Conservation (phyloP, 2,888 invertebrate species). For the Phalangium opilio region DNA sequence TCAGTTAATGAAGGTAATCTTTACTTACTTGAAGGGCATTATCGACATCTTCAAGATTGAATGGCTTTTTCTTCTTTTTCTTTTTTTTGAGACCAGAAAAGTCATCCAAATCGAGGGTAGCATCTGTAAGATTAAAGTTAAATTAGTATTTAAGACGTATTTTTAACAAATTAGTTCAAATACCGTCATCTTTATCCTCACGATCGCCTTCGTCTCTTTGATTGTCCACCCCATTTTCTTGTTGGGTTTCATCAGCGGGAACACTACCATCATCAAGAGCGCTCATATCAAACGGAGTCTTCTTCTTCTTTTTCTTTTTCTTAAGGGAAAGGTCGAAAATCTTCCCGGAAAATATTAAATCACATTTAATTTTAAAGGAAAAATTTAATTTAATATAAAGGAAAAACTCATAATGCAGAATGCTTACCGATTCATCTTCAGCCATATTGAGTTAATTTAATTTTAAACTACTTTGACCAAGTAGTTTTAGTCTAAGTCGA, state of each 20-base stretch:
- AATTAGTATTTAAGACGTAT: background rate
- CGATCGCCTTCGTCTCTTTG: conserved; percentile 28
- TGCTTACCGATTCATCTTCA: no score
- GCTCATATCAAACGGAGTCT: conserved; percentile 60
- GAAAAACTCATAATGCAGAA: no score
- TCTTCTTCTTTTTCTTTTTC: conserved; percentile 78
- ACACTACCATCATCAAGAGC: conserved; percentile 39
- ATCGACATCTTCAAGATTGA: conserved; percentile 74
- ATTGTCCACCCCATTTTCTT: conserved; percentile 20
- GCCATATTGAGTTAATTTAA: no score
- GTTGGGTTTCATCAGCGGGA: conserved; percentile 39
- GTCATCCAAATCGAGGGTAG: conserved; percentile 21
- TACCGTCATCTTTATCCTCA: conserved; percentile 31
- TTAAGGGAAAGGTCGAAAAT: conserved; percentile 21
- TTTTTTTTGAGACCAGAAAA: conserved; percentile 53
- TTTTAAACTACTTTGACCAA: no score
- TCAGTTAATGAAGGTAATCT: background rate
- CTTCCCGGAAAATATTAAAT: conserved; percentile 3
- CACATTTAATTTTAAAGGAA: no score
- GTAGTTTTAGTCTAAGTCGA: no score
- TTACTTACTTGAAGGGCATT: conserved; percentile 47
- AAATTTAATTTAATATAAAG: no score
- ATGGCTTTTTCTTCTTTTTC: conserved; percentile 77
- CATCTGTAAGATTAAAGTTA: conserved; percentile 16
- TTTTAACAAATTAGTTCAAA: conserved; percentile 16